A percentile compares a stretch with the other conserved stretches of the same genome.
These are phyloP conservation scores for Adrianichthys oophorus DNA, from an alignment of 2,797 vertebrate genomes.

Conservation along the genomic window DNA sequence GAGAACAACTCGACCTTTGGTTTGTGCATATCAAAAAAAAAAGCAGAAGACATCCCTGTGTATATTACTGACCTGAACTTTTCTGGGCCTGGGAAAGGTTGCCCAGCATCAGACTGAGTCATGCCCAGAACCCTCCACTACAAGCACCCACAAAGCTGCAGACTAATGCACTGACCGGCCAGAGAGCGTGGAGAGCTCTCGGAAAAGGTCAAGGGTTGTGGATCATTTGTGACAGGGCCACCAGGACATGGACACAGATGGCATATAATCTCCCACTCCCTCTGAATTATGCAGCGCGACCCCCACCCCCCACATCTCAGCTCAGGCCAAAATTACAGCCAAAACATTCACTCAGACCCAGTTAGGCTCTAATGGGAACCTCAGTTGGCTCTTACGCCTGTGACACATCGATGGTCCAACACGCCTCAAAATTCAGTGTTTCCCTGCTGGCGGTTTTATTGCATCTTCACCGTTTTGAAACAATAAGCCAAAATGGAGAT, in stretches of 20 bases:
- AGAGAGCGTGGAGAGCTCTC: slow-evolving; percentile 41
- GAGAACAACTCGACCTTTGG: slow-evolving; percentile 54
- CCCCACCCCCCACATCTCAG: slow-evolving; percentile 1
- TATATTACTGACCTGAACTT: slow-evolving; percentile 45
- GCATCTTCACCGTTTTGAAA: not conserved
- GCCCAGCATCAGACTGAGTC: slow-evolving; percentile 57
- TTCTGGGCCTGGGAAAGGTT: slow-evolving; percentile 64
- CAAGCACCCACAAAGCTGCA: slow-evolving; percentile 44
- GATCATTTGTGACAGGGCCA: slow-evolving; percentile 71
- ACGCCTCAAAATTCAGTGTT: not conserved
- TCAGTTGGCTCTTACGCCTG: slow-evolving; percentile 8
- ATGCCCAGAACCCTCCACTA: slow-evolving; percentile 41
- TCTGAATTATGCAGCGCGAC: slow-evolving; percentile 67
- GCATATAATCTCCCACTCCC: slow-evolving; percentile 62
- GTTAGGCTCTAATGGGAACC: slow-evolving; percentile 31
- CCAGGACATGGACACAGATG: slow-evolving; percentile 71
- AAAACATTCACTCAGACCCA: slow-evolving; percentile 45
- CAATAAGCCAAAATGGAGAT: too few species aligned
- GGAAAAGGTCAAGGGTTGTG: slow-evolving; percentile 71
- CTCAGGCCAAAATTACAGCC: slow-evolving; percentile 39
- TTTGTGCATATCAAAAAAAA: slow-evolving; percentile 25
- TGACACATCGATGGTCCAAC: slow-evolving; percentile 3
- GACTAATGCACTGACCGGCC: slow-evolving; percentile 21
- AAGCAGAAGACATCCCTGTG: slow-evolving; percentile 30
- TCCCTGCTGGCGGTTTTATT: not conserved